A percentile compares a stretch with the other conserved stretches of the same genome.
Evolutionary conservation across 1,140 invertebrate genomes (phyloP).

Genomic region (Anthonomus grandis): DNA sequence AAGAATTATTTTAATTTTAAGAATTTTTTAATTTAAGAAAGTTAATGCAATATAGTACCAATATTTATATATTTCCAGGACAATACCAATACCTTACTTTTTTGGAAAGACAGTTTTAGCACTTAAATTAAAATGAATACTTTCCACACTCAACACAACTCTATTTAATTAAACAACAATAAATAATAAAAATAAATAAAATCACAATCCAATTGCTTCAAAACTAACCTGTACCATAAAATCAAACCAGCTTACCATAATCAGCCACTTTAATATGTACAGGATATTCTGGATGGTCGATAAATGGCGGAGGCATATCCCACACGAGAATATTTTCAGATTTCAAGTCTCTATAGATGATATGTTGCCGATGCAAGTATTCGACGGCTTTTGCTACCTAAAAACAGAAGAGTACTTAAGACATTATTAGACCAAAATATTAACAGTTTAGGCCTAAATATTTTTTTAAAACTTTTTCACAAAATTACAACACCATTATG

Average conservation of each 20-base stretch:
- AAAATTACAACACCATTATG: too few species aligned
- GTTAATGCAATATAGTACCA: too few species aligned
- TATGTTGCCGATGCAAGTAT: constrained; percentile 90
- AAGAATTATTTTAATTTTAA: too few species aligned
- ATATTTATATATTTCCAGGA: too few species aligned
- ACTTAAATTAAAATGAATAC: neutral
- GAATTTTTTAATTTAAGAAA: too few species aligned
- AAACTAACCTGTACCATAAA: neutral
- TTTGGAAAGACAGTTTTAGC: constrained; percentile 4
- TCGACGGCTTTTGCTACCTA: constrained; percentile 89
- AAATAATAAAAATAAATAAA: too few species aligned
- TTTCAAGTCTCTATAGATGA: constrained; percentile 96
- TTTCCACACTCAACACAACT: neutral
- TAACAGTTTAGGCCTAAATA: too few species aligned
- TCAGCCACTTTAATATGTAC: constrained; percentile 93
- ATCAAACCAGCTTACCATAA: constrained; percentile 77
- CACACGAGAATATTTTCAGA: constrained; percentile 98
- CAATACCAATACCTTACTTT: too few species aligned
- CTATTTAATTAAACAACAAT: neutral
- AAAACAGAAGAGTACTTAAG: too few species aligned
- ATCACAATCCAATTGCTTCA: too few species aligned
- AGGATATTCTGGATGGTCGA: constrained; percentile 58
- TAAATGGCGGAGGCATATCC: constrained; percentile 79
- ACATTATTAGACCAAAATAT: too few species aligned
- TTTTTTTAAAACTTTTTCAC: too few species aligned